Evolutionary conservation across 2,797 vertebrate genomes (phyloP).

Genomic region (Periparus ater): DNA sequence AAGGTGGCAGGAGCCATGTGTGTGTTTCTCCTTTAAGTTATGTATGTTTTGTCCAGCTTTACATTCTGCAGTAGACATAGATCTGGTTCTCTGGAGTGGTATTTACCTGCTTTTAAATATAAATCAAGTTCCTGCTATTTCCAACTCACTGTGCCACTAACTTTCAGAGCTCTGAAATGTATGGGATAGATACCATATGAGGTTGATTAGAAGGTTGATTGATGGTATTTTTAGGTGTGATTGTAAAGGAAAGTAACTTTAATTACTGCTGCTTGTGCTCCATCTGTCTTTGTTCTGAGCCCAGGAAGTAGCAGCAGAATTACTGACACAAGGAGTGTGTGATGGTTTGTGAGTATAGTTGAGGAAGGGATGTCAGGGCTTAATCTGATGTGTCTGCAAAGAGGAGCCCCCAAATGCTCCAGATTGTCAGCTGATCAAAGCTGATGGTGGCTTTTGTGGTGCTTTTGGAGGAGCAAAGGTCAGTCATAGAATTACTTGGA

Average conservation of each 20-base stretch:
- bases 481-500: background rate
- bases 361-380: background rate
- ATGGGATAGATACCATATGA: background rate
- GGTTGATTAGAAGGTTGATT: background rate
- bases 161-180: background rate
- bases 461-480: background rate
- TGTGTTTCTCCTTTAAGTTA: background rate
- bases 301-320: background rate
- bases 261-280: background rate
- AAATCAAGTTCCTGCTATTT: background rate
- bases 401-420: background rate
- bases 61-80: background rate
- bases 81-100: background rate
- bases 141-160: background rate
- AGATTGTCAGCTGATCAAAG: background rate
- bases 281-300: background rate
- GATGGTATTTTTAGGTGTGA: background rate
- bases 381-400: background rate
- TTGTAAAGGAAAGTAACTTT: background rate
- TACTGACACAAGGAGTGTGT: background rate
- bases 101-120: background rate
- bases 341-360: rapidly evolving
- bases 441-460: background rate
- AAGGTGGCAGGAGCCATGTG: background rate
- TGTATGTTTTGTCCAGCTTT: background rate